Percentiles rank a stretch among this genome's conserved stretches.
Conservation (phyloP, 2,113 vertebrate genomes). For the Cochlearius cochlearius region DNA sequence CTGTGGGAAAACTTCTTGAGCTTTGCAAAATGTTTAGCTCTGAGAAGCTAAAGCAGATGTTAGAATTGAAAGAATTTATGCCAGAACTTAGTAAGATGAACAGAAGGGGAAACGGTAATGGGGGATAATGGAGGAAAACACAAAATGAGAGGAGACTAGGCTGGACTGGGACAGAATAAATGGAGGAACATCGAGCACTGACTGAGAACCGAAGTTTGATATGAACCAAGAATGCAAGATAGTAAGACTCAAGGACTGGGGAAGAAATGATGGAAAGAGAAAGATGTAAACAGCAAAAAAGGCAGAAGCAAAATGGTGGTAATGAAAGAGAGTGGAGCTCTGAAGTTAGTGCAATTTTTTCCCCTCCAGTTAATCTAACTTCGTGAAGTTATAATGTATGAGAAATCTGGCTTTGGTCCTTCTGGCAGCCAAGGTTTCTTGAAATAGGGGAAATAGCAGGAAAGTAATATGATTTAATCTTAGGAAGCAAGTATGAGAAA, state of each 20-base stretch:
- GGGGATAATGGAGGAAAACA: background rate
- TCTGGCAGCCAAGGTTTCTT: background rate
- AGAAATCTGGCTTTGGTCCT: background rate
- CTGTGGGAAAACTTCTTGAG: background rate
- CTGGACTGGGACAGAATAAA: background rate
- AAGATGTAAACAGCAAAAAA: background rate
- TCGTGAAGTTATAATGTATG: background rate
- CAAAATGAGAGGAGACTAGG: background rate
- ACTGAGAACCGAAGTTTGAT: background rate
- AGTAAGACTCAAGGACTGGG: background rate
- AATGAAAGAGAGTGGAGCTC: background rate
- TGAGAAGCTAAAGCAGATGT: background rate
- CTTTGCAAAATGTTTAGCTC: background rate
- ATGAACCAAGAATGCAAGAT: background rate
- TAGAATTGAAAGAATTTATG: background rate
- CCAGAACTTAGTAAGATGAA: background rate
- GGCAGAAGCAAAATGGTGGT: background rate
- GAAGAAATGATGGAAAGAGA: background rate
- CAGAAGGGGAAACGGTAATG: background rate
- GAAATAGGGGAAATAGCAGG: background rate
- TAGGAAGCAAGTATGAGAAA: background rate
- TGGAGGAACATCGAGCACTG: background rate
- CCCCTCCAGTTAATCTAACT: background rate
- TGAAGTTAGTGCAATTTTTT: background rate
- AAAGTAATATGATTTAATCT: background rate